These are phyloP conservation scores for Trachemys scripta DNA, from an alignment of 2,113 vertebrate genomes.

Conservation along the genomic window DNA sequence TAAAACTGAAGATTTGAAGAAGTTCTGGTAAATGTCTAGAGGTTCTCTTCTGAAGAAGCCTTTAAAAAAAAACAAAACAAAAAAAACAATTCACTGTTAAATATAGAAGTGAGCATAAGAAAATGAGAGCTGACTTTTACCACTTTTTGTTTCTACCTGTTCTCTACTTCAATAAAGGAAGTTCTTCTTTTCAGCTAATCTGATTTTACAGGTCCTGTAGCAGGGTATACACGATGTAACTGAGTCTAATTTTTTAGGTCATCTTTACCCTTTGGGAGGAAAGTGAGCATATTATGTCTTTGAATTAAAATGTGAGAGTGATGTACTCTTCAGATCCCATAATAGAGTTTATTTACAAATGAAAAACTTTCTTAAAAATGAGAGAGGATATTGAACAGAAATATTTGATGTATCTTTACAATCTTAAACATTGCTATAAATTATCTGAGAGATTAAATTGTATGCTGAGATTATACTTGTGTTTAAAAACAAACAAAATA, in stretches of 20 bases:
- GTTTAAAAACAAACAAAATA: neutral
- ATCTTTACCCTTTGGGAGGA: neutral
- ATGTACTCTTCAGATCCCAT: neutral
- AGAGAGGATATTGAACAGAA: neutral
- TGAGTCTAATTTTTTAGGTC: neutral
- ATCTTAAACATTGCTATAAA: neutral
- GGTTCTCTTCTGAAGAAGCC: neutral
- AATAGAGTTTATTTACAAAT: neutral
- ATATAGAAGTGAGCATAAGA: neutral
- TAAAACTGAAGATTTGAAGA: neutral
- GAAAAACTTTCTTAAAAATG: neutral
- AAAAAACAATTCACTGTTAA: fast-evolving
- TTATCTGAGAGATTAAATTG: neutral
- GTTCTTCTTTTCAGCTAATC: neutral
- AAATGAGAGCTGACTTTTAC: neutral
- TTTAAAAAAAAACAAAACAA: neutral
- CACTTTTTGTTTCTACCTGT: neutral
- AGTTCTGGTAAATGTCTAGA: neutral
- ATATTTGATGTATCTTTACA: neutral
- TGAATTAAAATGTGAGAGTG: neutral
- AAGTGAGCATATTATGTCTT: neutral
- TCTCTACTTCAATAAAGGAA: neutral
- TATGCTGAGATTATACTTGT: neutral
- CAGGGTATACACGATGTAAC: too few species aligned
- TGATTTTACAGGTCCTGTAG: too few species aligned